Evolutionary conservation across 2,888 invertebrate species (phyloP).

Genomic region (Deilephila porcellus): DNA sequence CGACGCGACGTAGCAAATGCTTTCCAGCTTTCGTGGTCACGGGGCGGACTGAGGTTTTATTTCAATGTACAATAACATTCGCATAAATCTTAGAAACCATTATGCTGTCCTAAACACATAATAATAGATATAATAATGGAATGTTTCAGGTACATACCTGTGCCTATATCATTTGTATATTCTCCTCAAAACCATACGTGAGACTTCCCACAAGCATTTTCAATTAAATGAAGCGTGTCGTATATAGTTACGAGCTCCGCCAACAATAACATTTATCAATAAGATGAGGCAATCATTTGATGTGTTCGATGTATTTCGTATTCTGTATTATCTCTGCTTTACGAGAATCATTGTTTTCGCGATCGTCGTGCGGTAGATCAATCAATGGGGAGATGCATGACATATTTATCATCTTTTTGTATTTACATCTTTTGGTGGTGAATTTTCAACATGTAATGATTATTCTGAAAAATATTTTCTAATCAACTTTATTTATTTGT

Average conservation of each 20-base stretch:
- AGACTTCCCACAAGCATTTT: constrained; percentile 16
- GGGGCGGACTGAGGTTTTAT: too few relatives aligned
- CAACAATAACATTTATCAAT: constrained; percentile 22
- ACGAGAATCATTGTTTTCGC: constrained; percentile 5
- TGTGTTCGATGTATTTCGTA: constrained; percentile 12
- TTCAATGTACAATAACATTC: too few relatives aligned
- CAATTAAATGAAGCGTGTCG: constrained; percentile 15
- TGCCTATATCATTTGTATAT: background rate
- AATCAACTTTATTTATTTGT: too few relatives aligned
- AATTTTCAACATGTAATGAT: too few relatives aligned
- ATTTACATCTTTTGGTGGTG: too few relatives aligned
- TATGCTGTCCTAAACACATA: too few relatives aligned
- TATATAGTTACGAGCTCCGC: constrained; percentile 8
- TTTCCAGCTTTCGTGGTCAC: too few relatives aligned
- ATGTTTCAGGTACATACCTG: too few relatives aligned
- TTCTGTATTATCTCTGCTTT: background rate
- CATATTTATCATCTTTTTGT: background rate
- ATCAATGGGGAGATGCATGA: background rate
- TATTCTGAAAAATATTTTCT: too few relatives aligned
- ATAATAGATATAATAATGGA: too few relatives aligned
- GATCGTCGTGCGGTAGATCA: background rate
- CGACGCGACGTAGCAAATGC: too few relatives aligned
- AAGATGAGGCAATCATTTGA: constrained; percentile 24
- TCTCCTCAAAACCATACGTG: background rate
- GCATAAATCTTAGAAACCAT: too few relatives aligned